Evolutionary conservation across 2,888 invertebrate genomes (phyloP).

Genomic region (Sphaeridia pumilis): DNA sequence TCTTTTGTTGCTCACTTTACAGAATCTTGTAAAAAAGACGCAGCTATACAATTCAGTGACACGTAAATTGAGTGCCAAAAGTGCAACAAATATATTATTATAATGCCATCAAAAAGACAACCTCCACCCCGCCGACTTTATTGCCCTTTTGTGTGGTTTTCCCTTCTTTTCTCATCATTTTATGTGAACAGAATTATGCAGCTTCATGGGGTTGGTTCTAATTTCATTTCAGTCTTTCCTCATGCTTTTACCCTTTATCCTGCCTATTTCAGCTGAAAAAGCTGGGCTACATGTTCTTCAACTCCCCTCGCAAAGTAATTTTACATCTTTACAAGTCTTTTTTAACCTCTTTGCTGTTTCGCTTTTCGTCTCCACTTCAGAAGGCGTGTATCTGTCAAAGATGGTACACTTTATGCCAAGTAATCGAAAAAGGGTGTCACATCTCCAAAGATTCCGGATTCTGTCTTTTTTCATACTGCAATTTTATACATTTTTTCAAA

Average conservation of each 20-base stretch:
- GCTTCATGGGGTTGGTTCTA: constrained; percentile 22
- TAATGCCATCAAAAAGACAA: too few relatives aligned
- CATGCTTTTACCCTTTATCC: too few relatives aligned
- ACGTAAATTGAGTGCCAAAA: constrained; percentile 27
- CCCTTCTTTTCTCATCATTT: constrained; percentile 24
- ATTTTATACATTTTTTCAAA: too few relatives aligned
- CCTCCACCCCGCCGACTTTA: constrained; percentile 19
- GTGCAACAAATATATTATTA: too few relatives aligned
- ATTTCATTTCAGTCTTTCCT: constrained; percentile 17
- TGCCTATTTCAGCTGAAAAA: too few relatives aligned
- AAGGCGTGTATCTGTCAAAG: too few relatives aligned
- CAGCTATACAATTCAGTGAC: constrained; percentile 25
- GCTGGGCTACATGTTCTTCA: constrained; percentile 14
- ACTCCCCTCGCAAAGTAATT: constrained; percentile 15
- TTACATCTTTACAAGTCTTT: constrained; percentile 13
- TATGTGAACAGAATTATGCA: constrained; percentile 24
- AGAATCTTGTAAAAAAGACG: too few relatives aligned
- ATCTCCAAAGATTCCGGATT: too few relatives aligned
- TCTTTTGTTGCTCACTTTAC: too few relatives aligned
- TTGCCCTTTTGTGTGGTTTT: constrained; percentile 25
- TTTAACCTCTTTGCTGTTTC: background rate
- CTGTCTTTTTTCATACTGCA: too few relatives aligned
- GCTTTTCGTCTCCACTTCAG: constrained; percentile 6
- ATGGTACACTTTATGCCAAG: too few relatives aligned
- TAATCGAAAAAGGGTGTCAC: too few relatives aligned